Evolutionary conservation across 2,888 invertebrate species (phyloP), one percentile per base, ranked within the genome.

Genomic region (Hydriomena furcata): DNA sequence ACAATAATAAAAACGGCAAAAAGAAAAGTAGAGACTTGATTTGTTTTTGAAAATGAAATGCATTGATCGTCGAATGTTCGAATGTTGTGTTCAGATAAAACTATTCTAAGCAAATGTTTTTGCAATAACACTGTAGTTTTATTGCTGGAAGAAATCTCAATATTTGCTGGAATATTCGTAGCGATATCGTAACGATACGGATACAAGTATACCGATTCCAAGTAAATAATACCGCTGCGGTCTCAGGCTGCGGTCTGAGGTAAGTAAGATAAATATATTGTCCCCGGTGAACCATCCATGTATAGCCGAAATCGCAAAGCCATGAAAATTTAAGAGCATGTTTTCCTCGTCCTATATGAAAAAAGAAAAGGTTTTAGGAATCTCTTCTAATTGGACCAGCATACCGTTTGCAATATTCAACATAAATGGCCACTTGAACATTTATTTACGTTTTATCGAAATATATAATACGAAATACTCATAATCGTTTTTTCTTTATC

Each of bases 181-280:
- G 40, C 35, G 38, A 36, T 48, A 47, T 45, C 36, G 36, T 11
- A 7, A 21, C 32, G 25, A 32, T 43, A 34, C 31, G 21, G 23
- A 32, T 11, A 38, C 38, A 45, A 27, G 32, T 37, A 34, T 34
- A 31, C 38, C 27, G 42, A 24, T 58, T 48, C 12, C 31, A 43
- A 43, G 55, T 57, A 59, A 58, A 52, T 53, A 58, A 51, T 49
- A 47, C 30, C 51, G 23, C 11, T 45, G 47, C 41, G 38, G 50
- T 38, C 50, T 42, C 50, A 54, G 34, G 34, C 49, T 57, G 56
- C 53, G 58, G 55, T 55, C 57, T 57, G 44, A 53, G 43, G 57
- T 52, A 55, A 51, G 61, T 55, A 59, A 58, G 55, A 58, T 57
- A 55, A 59, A 58, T 58, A 57, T 57, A 59, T 61, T 57, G 59